A percentile compares a stretch with the other conserved stretches of the same genome.
Conservation (phyloP, 1,140 invertebrate genomes). For the Habropoda laboriosa region DNA sequence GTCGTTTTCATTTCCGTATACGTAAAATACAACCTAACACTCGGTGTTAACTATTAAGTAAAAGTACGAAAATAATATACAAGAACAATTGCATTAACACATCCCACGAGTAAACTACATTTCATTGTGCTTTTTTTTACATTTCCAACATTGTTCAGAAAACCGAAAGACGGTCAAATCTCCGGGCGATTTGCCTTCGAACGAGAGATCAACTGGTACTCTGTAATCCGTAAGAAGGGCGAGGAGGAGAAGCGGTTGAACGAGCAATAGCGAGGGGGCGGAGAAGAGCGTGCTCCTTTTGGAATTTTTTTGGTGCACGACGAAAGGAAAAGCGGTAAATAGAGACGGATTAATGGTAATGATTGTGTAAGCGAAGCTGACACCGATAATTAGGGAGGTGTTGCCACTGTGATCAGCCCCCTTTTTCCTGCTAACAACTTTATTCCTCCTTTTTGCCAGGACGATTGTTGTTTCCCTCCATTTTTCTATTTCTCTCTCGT, state of each 20-base stretch:
- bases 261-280: not conserved
- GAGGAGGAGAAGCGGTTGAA: too few relatives aligned
- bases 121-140: too few relatives aligned
- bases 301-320: constrained; percentile 8
- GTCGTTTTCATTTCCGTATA: too few relatives aligned
- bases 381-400: constrained; percentile 7
- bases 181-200: not conserved
- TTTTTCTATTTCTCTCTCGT: not conserved
- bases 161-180: too few relatives aligned
- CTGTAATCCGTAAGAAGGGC: too few relatives aligned
- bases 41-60: too few relatives aligned
- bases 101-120: too few relatives aligned
- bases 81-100: too few relatives aligned
- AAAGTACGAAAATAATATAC: too few relatives aligned
- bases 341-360: not conserved
- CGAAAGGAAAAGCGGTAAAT: constrained; percentile 27
- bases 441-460: not conserved
- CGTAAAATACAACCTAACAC: too few relatives aligned
- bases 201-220: not conserved
- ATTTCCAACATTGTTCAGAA: too few relatives aligned
- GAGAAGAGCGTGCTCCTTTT: not conserved
- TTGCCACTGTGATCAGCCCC: not conserved
- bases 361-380: not conserved
- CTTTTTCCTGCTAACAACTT: not conserved
- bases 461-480: not conserved